These are phyloP conservation scores for Chymomyza caudatula DNA, from an alignment of 2,888 invertebrate species.

Conservation along the genomic window DNA sequence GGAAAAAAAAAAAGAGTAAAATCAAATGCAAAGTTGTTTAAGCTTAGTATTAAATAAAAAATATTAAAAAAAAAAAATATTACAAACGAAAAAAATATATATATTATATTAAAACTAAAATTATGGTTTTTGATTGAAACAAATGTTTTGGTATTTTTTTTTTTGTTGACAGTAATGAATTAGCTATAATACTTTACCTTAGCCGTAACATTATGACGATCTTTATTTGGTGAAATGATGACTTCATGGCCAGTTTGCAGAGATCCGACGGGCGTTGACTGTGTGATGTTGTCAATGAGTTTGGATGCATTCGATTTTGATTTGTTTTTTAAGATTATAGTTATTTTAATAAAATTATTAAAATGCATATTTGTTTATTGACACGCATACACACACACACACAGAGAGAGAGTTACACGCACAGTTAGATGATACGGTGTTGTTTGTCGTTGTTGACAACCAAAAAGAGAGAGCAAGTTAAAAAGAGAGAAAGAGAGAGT, in stretches of 20 bases:
- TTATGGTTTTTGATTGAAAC: conserved; percentile 6
- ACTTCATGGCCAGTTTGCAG: conserved; percentile 94
- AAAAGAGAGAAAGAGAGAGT: conserved; percentile 46
- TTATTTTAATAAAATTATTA: conserved; percentile 23
- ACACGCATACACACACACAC: conserved; percentile 32
- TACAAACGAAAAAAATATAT: not conserved
- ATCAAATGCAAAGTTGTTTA: not conserved
- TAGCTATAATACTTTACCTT: conserved; percentile 81
- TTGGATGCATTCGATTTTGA: conserved; percentile 39
- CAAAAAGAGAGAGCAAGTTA: not conserved
- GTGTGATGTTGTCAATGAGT: conserved; percentile 59
- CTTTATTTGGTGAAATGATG: conserved; percentile 92
- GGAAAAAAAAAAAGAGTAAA: conserved; percentile 17
- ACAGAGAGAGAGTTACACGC: conserved; percentile 33
- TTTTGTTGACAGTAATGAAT: conserved; percentile 24
- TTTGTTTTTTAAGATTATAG: conserved; percentile 26
- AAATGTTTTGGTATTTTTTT: conserved; percentile 21
- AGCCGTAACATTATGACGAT: conserved; percentile 88
- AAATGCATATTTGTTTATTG: conserved; percentile 32
- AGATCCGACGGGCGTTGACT: conserved; percentile 96
- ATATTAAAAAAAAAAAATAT: not conserved
- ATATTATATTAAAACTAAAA: not conserved
- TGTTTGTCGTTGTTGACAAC: conserved; percentile 22
- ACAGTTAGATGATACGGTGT: conserved; percentile 36
- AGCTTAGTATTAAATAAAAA: not conserved